Conservation (phyloP, 2,888 invertebrate genomes). For the Cremastinae sp. region DNA sequence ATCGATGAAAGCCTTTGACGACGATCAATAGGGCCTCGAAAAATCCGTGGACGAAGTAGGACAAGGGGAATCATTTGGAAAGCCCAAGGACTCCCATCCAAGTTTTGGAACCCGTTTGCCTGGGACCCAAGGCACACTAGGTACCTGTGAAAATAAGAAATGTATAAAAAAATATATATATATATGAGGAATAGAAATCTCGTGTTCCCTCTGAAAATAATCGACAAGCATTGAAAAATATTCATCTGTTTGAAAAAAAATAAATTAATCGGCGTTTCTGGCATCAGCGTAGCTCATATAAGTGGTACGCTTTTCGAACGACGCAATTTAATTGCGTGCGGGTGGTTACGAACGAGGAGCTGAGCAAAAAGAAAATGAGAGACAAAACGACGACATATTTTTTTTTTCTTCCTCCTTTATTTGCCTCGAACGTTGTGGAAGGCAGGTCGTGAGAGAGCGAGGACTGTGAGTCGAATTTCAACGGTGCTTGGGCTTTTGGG, state of each 20-base stretch:
- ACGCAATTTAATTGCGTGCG: constrained; percentile 48
- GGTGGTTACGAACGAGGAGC: constrained; percentile 20
- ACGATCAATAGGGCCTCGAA: not conserved
- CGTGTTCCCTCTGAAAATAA: not conserved
- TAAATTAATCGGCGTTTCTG: not conserved
- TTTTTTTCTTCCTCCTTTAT: constrained; percentile 17
- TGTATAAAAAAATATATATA: constrained; percentile 8
- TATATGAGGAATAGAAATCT: not conserved
- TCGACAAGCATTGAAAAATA: too few relatives aligned
- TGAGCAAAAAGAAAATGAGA: constrained; percentile 9
- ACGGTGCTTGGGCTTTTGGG: constrained; percentile 30
- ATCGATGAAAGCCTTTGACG: constrained; percentile 45
- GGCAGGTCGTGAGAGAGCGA: constrained; percentile 55
- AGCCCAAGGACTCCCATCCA: constrained; percentile 38
- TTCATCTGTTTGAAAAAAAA: not conserved
- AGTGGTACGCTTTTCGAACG: constrained; percentile 17
- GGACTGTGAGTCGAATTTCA: constrained; percentile 45
- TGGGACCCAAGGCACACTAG: constrained; percentile 47
- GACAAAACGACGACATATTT: constrained; percentile 39
- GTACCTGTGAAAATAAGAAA: constrained; percentile 16
- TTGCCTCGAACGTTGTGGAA: constrained; percentile 19
- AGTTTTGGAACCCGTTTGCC: constrained; percentile 49
- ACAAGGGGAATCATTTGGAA: constrained; percentile 38
- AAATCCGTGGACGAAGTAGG: constrained; percentile 45
- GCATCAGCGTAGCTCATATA: constrained; percentile 1